These are phyloP conservation scores for Amyelois transitella DNA, from an alignment of 1,140 invertebrate genomes.

Conservation along the genomic window DNA sequence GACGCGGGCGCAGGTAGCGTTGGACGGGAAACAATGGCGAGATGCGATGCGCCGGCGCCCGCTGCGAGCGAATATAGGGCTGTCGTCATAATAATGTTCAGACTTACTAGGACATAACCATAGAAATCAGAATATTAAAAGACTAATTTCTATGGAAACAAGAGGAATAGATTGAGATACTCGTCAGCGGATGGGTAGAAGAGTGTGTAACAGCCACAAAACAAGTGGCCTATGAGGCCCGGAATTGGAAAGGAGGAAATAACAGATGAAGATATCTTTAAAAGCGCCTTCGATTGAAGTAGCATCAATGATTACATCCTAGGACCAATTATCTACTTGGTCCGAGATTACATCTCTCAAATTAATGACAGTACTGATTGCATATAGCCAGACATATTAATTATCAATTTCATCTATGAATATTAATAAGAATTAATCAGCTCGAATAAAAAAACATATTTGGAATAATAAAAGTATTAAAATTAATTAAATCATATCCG, in stretches of 20 bases:
- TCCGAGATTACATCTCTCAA: too few species aligned
- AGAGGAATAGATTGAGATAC: too few species aligned
- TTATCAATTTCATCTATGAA: too few species aligned
- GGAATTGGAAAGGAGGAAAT: too few species aligned
- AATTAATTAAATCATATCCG: too few species aligned
- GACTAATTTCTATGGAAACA: too few species aligned
- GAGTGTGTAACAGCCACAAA: neutral
- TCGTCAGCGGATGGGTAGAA: too few species aligned
- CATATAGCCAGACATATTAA: too few species aligned
- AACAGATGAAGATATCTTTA: too few species aligned
- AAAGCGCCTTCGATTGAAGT: neutral
- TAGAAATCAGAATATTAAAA: too few species aligned
- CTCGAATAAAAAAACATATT: neutral
- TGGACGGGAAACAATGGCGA: slow-evolving; percentile 1
- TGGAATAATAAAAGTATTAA: neutral
- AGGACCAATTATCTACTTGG: neutral
- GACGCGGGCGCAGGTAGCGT: neutral
- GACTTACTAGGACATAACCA: too few species aligned
- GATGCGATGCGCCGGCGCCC: neutral
- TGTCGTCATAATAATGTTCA: neutral
- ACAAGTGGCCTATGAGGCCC: neutral
- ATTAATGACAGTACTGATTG: too few species aligned
- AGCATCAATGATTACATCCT: neutral
- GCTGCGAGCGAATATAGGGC: neutral
- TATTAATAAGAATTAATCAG: slow-evolving; percentile 1